Conservation (phyloP, 2,888 invertebrate genomes). For the Siphlonurus alternatus region DNA sequence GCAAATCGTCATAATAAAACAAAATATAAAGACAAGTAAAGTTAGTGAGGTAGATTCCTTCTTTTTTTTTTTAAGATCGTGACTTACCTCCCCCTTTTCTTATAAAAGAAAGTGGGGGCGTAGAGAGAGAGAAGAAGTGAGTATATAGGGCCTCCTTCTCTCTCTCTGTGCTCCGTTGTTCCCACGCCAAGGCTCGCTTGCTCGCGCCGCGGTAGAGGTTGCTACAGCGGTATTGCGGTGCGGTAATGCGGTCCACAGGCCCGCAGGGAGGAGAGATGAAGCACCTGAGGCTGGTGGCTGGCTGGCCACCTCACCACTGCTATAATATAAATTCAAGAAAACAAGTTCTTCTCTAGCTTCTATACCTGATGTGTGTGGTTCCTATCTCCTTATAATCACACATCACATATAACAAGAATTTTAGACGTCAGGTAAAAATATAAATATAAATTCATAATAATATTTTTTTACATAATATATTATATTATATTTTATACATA, state of each 20-base stretch:
- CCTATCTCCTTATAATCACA: no score
- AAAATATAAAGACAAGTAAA: neutral
- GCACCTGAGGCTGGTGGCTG: slow-evolving; percentile 7
- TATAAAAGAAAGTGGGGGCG: neutral
- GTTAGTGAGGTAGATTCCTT: neutral
- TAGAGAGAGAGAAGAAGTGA: neutral
- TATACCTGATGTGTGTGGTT: no score
- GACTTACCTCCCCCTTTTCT: neutral
- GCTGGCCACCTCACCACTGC: slow-evolving; percentile 1
- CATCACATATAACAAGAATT: no score
- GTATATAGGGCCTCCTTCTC: neutral
- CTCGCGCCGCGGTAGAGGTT: neutral
- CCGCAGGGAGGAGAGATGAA: neutral
- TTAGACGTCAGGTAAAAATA: no score
- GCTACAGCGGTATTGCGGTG: neutral
- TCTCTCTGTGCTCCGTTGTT: neutral
- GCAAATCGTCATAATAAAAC: neutral
- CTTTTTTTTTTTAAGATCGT: neutral
- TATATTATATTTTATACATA: no score
- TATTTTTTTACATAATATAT: no score
- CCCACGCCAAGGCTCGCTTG: neutral
- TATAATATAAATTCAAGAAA: no score
- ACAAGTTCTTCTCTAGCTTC: no score
- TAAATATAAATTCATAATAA: no score
- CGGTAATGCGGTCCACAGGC: neutral